These are phyloP conservation scores for Hemithea aestivaria DNA, from an alignment of 2,888 invertebrate genomes.

Conservation along the genomic window DNA sequence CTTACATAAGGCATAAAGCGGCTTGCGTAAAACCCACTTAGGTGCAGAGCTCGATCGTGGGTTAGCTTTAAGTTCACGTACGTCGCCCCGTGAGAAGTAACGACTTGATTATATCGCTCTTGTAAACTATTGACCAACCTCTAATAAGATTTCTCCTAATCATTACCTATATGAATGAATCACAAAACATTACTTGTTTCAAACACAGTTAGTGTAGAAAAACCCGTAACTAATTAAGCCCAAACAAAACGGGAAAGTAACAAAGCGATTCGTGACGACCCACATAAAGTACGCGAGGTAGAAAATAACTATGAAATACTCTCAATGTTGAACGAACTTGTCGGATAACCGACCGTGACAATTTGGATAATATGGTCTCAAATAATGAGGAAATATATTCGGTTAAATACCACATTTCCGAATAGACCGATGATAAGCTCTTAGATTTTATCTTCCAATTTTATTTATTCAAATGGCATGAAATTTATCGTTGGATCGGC, in stretches of 20 bases:
- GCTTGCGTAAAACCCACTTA: slow-evolving; percentile 70
- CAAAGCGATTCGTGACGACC: slow-evolving; percentile 62
- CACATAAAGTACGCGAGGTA: slow-evolving; percentile 47
- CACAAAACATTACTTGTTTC: slow-evolving; percentile 17
- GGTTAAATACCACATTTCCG: slow-evolving; percentile 9
- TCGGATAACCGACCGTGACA: slow-evolving; percentile 41
- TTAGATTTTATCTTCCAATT: slow-evolving; percentile 11
- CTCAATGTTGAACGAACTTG: slow-evolving; percentile 43
- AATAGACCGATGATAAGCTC: slow-evolving; percentile 5
- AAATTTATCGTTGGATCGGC: slow-evolving; percentile 19
- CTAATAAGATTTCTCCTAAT: slow-evolving; percentile 23
- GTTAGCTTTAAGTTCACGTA: slow-evolving; percentile 66
- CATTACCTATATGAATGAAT: too few relatives aligned
- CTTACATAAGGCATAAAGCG: slow-evolving; percentile 62
- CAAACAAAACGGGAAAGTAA: slow-evolving; percentile 47
- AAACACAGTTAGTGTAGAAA: slow-evolving; percentile 17
- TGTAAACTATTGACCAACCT: slow-evolving; percentile 36
- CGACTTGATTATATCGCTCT: slow-evolving; percentile 44
- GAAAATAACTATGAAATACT: slow-evolving; percentile 53
- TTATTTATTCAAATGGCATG: slow-evolving; percentile 20
- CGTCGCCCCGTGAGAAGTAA: slow-evolving; percentile 50
- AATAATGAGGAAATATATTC: slow-evolving; percentile 30
- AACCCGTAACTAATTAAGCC: slow-evolving; percentile 28
- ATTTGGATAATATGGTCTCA: slow-evolving; percentile 39
- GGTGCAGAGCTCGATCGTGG: slow-evolving; percentile 53